Conservation (phyloP, 2,113 vertebrate species). For the Cyprinus carpio region DNA sequence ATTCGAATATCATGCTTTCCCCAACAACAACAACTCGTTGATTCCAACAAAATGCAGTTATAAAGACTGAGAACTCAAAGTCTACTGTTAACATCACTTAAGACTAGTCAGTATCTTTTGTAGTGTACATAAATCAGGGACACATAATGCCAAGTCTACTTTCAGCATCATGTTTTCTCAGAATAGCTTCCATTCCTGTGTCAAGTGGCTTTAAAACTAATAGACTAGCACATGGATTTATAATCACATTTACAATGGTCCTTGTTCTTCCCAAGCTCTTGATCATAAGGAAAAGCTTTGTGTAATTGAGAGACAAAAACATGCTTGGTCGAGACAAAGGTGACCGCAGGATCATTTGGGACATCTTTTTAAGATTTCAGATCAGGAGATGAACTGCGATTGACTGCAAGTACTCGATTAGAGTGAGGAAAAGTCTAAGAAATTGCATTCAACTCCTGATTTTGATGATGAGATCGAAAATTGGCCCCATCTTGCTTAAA, state of each 20-base stretch:
- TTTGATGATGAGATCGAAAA: neutral
- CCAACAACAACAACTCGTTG: neutral
- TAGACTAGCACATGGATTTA: slow-evolving; percentile 43
- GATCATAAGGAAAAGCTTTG: slow-evolving; percentile 18
- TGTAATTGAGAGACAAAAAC: slow-evolving; percentile 34
- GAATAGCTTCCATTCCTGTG: neutral
- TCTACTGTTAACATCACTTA: slow-evolving; percentile 35
- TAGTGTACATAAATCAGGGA: slow-evolving; percentile 23
- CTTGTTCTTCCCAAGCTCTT: neutral
- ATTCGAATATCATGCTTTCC: slow-evolving; percentile 14
- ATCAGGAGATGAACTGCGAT: neutral
- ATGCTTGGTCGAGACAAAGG: slow-evolving; percentile 25
- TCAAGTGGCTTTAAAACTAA: slow-evolving; percentile 19
- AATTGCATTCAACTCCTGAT: neutral
- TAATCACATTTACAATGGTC: slow-evolving; percentile 49
- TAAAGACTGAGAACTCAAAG: slow-evolving; percentile 28
- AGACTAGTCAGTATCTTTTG: slow-evolving; percentile 16
- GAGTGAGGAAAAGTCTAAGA: neutral
- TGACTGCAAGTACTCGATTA: neutral
- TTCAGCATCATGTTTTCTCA: neutral
- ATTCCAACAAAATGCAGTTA: neutral
- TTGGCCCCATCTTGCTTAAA: neutral
- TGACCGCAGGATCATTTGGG: neutral
- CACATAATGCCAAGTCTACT: neutral
- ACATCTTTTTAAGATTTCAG: neutral